Evolutionary conservation across 2,113 vertebrate species (phyloP), one percentile per base, ranked within the genome.

Genomic region (Globicephala melas): DNA sequence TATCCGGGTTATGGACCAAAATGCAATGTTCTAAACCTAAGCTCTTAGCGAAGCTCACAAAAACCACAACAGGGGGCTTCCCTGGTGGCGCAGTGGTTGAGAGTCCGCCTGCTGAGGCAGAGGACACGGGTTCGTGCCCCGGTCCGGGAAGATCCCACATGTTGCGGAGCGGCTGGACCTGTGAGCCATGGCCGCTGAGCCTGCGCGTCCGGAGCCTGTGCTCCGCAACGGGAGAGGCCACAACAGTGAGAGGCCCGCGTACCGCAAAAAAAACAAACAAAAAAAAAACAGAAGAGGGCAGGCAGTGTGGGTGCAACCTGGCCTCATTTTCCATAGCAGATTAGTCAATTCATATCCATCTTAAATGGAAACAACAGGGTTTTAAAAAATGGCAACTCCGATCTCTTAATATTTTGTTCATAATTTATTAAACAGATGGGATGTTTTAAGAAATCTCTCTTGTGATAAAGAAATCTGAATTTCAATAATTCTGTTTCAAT

Each of bases 391-490:
- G 85, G 79, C 26, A 33, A 36, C 41, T 36, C 74, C 20, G 14
- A 62, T 44, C 38, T 92, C 44, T 87, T 58, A 47, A 25, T 67
- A 17, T 62, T 47, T 41, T 88, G 38, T 91, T 81, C 65, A n/a
- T 81, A 38, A 87, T 55, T 63, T 91, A 60, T 70, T 92, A 95
- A 95, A 68, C 28, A 1, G 28, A 80, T 23, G 33, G 47, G 77
- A 50, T 93, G 63, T 36, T 93, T 97, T 91, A 76, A 94, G 89
- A 91, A 97, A 95, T 58, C 85, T 70, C 81, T 33, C 67, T 91
- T 33, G 12, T 38, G 31, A 70, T 44, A 83, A 86, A 60, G 28
- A 85, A 86, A 86, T 92, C 25, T 71, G 8, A 82, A 94, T 68
- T 83, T 89, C 53, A 82, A 13, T 58, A 89, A 96, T 86, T 31